These are phyloP conservation scores for Drosophila borborema DNA, from an alignment of 2,888 invertebrate species.

Conservation along the genomic window DNA sequence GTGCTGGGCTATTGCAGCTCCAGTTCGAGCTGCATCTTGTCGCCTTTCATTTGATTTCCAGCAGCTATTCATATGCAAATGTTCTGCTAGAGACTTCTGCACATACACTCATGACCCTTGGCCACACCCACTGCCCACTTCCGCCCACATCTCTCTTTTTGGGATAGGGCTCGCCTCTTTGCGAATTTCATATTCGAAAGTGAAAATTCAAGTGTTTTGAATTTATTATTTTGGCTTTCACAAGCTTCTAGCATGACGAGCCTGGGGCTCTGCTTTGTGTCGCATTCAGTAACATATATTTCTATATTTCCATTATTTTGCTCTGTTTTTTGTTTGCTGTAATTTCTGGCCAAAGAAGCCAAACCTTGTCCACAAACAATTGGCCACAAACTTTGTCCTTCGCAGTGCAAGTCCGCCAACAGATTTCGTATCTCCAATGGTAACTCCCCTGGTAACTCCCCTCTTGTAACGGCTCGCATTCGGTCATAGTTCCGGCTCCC, in stretches of 20 bases:
- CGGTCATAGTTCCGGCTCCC: slow-evolving; percentile 24
- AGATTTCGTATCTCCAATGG: slow-evolving; percentile 1
- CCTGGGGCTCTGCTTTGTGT: background rate
- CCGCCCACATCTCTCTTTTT: background rate
- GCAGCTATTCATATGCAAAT: slow-evolving; percentile 74
- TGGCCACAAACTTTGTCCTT: slow-evolving; percentile 28
- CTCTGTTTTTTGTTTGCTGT: slow-evolving; percentile 1
- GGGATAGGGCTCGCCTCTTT: slow-evolving; percentile 10
- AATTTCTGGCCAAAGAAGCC: slow-evolving; percentile 52
- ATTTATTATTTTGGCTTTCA: slow-evolving; percentile 64
- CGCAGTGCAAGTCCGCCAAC: background rate
- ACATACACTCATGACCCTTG: slow-evolving; percentile 18
- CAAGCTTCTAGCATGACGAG: slow-evolving; percentile 12
- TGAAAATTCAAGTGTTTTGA: slow-evolving; percentile 72
- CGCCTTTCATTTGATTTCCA: slow-evolving; percentile 55
- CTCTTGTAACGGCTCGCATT: background rate
- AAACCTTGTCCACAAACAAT: slow-evolving; percentile 49
- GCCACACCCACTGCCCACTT: slow-evolving; percentile 13
- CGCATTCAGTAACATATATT: background rate
- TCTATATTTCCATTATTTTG: background rate
- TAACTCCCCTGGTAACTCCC: slow-evolving; percentile 25
- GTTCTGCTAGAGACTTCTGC: slow-evolving; percentile 23
- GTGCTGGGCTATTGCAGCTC: slow-evolving; percentile 16
- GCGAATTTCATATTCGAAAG: slow-evolving; percentile 65
- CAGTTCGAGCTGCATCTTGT: slow-evolving; percentile 34